Conservation (phyloP, 2,888 invertebrate species). For the Unio delphinus region DNA sequence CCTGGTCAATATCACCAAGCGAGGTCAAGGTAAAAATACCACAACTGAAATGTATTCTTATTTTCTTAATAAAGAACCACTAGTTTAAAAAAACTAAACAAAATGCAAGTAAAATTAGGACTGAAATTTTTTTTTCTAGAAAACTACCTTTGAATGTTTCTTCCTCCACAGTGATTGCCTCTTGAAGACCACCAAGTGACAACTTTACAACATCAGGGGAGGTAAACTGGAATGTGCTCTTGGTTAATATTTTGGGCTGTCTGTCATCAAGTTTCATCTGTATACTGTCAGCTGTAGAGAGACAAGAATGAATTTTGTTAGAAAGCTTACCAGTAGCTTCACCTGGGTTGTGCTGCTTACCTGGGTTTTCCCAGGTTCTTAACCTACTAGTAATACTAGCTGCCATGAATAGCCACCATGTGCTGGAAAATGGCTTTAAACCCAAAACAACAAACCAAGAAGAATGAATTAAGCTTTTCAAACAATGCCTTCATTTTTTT, state of each 20-base stretch:
- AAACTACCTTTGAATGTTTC: constrained; percentile 32
- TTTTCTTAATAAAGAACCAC: no score
- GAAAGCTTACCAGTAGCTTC: background rate
- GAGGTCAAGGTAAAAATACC: no score
- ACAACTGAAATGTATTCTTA: no score
- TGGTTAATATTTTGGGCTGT: constrained; percentile 20
- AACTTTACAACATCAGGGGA: constrained; percentile 89
- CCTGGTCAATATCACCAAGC: no score
- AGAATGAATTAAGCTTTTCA: background rate
- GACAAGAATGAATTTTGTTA: background rate
- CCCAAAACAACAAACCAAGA: background rate
- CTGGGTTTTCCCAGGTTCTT: no score
- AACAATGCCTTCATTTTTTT: no score
- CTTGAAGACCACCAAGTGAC: constrained; percentile 78
- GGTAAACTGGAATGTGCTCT: constrained; percentile 86
- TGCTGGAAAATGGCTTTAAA: no score
- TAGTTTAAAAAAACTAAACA: no score
- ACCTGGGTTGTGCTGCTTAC: background rate
- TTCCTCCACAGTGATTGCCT: constrained; percentile 25
- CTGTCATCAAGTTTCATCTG: constrained; percentile 79
- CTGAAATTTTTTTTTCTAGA: no score
- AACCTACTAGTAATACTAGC: no score
- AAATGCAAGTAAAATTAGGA: no score
- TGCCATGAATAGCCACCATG: no score
- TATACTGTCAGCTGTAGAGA: constrained; percentile 26